phyloP scores from a whole-genome alignment of 2,888 invertebrate genomes.

The Lumbricus terrestris region DNA sequence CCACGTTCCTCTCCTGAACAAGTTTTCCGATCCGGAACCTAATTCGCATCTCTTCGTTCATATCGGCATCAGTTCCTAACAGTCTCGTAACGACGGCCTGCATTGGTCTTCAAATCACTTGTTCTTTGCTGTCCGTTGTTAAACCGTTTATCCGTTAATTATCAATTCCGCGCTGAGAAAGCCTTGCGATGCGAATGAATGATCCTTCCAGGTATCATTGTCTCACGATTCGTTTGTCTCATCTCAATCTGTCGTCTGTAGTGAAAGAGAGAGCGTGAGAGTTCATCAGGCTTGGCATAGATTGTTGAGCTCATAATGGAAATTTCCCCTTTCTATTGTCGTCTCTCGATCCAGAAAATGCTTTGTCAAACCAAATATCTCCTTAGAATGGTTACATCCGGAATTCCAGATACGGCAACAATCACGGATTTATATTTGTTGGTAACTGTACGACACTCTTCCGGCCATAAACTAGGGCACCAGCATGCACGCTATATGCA shows the following conservation, averaged over 20 bases:
- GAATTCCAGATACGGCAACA: background rate
- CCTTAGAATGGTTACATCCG: background rate
- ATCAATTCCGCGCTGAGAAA: background rate
- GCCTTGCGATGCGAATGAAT: background rate
- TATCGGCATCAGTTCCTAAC: slow-evolving; percentile 18
- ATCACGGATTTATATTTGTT: background rate
- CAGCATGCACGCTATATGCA: no score
- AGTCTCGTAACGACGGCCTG: no score
- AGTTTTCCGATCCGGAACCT: slow-evolving; percentile 34
- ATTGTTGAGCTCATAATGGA: no score
- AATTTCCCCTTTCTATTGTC: background rate
- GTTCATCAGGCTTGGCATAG: no score
- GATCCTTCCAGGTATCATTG: background rate
- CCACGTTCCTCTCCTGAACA: slow-evolving; percentile 36
- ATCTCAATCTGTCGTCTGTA: no score
- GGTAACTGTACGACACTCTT: no score
- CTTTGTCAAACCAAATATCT: background rate
- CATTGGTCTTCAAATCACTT: no score
- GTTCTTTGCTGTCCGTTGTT: no score
- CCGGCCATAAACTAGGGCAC: no score
- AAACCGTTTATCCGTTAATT: no score
- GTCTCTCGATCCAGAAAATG: background rate
- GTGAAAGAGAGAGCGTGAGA: no score
- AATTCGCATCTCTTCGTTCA: slow-evolving; percentile 37
- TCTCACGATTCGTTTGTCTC: background rate